Percentiles rank a stretch among this genome's conserved stretches.
Evolutionary conservation across 1,140 invertebrate species (phyloP).

Genomic region (Hyphantria cunea): DNA sequence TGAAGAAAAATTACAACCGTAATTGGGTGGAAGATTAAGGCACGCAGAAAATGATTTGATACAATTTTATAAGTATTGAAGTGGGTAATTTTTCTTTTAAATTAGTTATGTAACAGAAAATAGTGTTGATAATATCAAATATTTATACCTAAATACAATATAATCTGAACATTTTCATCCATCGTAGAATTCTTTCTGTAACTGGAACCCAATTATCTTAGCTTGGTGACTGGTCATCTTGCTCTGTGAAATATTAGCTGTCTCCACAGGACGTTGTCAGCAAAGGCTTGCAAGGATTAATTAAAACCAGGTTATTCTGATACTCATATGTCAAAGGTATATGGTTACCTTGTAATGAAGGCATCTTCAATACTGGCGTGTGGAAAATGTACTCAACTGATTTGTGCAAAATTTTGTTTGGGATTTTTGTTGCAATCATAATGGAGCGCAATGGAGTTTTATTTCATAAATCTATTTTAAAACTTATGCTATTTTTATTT

Average conservation of each 20-base stretch:
- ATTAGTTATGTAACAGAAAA: not conserved
- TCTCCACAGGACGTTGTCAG: constrained; percentile 30
- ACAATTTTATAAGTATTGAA: too few relatives aligned
- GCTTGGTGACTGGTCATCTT: constrained; percentile 49
- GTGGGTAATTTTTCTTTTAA: too few relatives aligned
- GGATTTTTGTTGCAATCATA: too few relatives aligned
- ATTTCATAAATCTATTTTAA: too few relatives aligned
- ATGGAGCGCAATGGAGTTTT: too few relatives aligned
- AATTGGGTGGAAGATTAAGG: too few relatives aligned
- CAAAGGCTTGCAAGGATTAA: constrained; percentile 43
- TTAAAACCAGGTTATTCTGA: constrained; percentile 55
- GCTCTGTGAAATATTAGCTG: constrained; percentile 50
- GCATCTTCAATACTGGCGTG: constrained; percentile 32
- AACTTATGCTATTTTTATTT: too few relatives aligned
- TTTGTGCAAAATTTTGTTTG: too few relatives aligned
- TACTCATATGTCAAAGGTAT: constrained; percentile 62
- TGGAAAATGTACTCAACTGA: too few relatives aligned
- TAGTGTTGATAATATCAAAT: not conserved
- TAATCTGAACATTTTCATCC: constrained; percentile 7
- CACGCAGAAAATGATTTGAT: too few relatives aligned
- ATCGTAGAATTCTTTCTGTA: constrained; percentile 35
- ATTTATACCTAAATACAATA: not conserved
- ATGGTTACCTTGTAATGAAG: constrained; percentile 56
- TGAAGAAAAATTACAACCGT: too few relatives aligned
- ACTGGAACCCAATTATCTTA: constrained; percentile 55